These are phyloP conservation scores for Ellobium chinense DNA, from an alignment of 2,888 invertebrate species.

Conservation along the genomic window DNA sequence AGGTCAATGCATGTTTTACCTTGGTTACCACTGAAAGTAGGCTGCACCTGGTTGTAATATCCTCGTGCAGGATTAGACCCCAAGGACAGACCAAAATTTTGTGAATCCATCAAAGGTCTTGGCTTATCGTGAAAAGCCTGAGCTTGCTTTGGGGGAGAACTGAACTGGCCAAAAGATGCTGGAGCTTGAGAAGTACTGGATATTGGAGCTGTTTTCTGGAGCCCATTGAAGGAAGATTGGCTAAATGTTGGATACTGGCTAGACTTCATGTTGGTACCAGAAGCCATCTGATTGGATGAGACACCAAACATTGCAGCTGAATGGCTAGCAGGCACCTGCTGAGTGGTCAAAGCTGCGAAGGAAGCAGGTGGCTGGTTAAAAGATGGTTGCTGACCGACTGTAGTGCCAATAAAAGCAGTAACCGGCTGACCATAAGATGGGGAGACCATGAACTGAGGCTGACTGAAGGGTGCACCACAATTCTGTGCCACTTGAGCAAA, in stretches of 20 bases:
- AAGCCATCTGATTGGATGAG: neutral
- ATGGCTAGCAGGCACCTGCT: neutral
- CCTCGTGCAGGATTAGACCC: neutral
- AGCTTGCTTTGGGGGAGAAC: neutral
- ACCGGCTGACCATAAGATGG: neutral
- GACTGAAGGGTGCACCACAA: neutral
- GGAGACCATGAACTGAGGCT: neutral
- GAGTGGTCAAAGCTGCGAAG: neutral
- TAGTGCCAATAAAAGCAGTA: neutral
- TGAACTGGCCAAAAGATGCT: neutral
- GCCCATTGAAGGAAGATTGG: constrained; percentile 4
- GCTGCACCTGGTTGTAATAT: constrained; percentile 3
- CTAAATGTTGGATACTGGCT: constrained; percentile 4
- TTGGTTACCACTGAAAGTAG: constrained; percentile 25
- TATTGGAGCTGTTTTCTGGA: neutral
- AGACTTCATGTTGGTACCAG: neutral
- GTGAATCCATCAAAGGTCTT: neutral
- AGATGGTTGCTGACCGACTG: neutral
- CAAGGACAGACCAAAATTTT: constrained; percentile 14
- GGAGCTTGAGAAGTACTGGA: neutral
- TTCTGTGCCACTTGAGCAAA: neutral
- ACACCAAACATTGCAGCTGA: neutral
- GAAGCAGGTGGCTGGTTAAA: neutral
- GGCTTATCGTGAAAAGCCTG: neutral
- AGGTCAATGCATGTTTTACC: constrained; percentile 11